A percentile compares a stretch with the other conserved stretches of the same genome.
These are phyloP conservation scores for Phania funesta DNA, from an alignment of 2,888 invertebrate genomes.

Conservation along the genomic window DNA sequence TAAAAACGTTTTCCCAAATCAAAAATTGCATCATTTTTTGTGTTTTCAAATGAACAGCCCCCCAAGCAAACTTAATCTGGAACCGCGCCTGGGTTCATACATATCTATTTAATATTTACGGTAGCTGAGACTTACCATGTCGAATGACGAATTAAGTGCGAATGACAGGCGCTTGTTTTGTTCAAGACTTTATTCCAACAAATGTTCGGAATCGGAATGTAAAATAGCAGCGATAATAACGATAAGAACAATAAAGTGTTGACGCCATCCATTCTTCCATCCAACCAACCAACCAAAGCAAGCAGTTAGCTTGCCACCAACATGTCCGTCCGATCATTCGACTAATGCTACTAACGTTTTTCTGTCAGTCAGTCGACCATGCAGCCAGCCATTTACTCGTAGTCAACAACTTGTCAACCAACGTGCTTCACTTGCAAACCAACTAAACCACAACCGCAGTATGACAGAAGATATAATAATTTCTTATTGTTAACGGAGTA, in stretches of 20 bases:
- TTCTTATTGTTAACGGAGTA: neutral
- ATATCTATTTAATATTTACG: neutral
- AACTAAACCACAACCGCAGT: constrained; percentile 32
- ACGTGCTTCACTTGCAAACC: constrained; percentile 58
- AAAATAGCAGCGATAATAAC: constrained; percentile 8
- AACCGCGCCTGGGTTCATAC: no score
- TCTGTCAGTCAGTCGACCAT: constrained; percentile 19
- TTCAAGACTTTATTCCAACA: constrained; percentile 51
- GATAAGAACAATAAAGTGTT: constrained; percentile 58
- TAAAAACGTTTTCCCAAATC: no score
- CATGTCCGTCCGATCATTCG: neutral
- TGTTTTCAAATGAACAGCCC: no score
- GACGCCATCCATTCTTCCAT: constrained; percentile 59
- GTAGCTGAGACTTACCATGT: constrained; percentile 56
- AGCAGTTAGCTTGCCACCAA: neutral
- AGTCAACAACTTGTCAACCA: constrained; percentile 65
- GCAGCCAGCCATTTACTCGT: constrained; percentile 42
- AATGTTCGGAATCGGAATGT: constrained; percentile 13
- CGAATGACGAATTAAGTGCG: constrained; percentile 61
- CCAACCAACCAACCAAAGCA: constrained; percentile 2
- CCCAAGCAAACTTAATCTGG: no score
- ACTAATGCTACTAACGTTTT: constrained; percentile 23
- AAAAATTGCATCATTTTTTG: no score
- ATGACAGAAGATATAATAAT: constrained; percentile 36
- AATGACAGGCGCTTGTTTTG: constrained; percentile 59